These are phyloP conservation scores for Theropithecus gelada DNA, from an alignment of 2,113 vertebrate genomes.

Conservation along the genomic window DNA sequence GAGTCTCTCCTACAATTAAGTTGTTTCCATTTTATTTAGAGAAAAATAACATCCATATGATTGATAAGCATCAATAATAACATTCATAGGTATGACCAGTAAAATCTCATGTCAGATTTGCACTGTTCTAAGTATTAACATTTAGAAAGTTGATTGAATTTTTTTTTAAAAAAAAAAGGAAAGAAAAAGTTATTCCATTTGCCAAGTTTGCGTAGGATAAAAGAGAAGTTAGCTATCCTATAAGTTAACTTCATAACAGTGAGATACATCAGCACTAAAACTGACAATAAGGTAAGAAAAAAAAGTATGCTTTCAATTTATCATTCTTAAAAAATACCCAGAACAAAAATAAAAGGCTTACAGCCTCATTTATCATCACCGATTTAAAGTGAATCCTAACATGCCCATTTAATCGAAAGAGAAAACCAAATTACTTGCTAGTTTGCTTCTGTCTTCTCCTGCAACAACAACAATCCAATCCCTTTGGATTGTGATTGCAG, in stretches of 20 bases:
- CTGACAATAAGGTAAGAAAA: not conserved
- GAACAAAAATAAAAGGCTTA: not conserved
- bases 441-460: constrained; percentile 93
- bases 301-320: not conserved
- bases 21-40: constrained; percentile 8
- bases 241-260: not conserved
- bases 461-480: constrained; percentile 99
- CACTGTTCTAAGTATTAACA: not conserved
- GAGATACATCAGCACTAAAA: not conserved
- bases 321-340: not conserved
- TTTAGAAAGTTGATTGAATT: constrained; percentile 11
- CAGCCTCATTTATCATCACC: not conserved
- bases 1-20: not conserved
- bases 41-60: not conserved
- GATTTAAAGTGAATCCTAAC: constrained; percentile 5
- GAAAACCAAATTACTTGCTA: constrained; percentile 91
- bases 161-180: not conserved
- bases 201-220: not conserved
- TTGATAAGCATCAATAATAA: not conserved
- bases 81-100: not conserved
- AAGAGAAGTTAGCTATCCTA: not conserved
- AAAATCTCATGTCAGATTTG: not conserved
- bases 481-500: constrained; percentile 96
- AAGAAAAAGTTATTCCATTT: not conserved
- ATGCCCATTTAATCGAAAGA: not conserved